phyloP scores from a whole-genome alignment of 2,888 invertebrate species.

The Malthinus flaveolus region DNA sequence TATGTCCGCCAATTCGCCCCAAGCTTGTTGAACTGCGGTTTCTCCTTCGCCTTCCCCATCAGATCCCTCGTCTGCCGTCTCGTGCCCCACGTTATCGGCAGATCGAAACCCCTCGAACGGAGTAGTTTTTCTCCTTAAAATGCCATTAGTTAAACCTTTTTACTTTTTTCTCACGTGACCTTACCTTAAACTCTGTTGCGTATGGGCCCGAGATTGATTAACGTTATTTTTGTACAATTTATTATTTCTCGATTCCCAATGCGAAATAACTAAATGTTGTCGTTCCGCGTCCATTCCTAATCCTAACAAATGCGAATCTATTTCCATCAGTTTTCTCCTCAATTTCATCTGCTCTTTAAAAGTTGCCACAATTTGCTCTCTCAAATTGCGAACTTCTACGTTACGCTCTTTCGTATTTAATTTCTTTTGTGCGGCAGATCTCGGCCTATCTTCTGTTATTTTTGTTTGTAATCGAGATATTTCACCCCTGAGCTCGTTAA shows the following conservation, averaged over 20 bases:
- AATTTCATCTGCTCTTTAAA: conserved; percentile 94
- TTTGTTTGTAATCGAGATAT: conserved; percentile 79
- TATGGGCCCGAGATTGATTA: conserved; percentile 61
- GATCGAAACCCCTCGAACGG: conserved; percentile 42
- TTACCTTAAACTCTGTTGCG: conserved; percentile 65
- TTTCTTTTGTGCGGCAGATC: conserved; percentile 56
- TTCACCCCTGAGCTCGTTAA: conserved; percentile 81
- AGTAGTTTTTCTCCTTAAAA: conserved; percentile 15
- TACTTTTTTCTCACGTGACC: not conserved
- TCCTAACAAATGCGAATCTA: conserved; percentile 86
- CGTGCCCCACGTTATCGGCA: conserved; percentile 49
- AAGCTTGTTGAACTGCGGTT: conserved; percentile 76
- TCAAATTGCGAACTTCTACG: conserved; percentile 63
- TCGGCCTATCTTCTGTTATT: conserved; percentile 71
- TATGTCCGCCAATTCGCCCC: conserved; percentile 81
- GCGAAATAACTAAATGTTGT: conserved; percentile 84
- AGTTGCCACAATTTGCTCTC: conserved; percentile 84
- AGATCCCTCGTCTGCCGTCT: conserved; percentile 41
- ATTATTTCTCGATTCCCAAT: conserved; percentile 86
- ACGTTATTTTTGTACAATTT: conserved; percentile 67
- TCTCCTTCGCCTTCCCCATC: conserved; percentile 61
- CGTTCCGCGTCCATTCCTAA: conserved; percentile 86
- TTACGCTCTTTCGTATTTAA: conserved; percentile 46
- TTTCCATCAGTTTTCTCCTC: conserved; percentile 82
- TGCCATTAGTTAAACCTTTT: not conserved